Evolutionary conservation across 2,797 vertebrate species (phyloP), one percentile per base, ranked within the genome.

Genomic region (Lepus townsendii): DNA sequence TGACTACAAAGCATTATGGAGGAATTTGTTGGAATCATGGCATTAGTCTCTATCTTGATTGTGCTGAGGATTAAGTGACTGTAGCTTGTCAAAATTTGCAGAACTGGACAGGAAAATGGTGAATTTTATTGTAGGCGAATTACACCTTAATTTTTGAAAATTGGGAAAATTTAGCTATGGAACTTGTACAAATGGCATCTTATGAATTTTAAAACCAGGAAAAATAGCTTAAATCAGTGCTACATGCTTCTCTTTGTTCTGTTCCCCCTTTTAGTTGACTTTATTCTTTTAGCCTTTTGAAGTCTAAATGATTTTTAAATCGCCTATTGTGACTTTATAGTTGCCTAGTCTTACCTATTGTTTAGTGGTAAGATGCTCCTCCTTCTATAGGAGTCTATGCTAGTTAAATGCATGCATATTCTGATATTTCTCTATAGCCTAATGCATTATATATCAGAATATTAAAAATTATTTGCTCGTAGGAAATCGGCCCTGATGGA

Each of bases 401-500:
- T 72, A 60, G 47, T 91, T 91, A 91, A 97, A 42, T 90, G 32
- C 32, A 65, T 77, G 14, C 13, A 60, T 94, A 88, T 91, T 69
- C 38, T 94, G 65, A 66, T 88, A 66, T 93, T 94, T 11, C 26
- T 84, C 20, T 85, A n/a, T 85, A 73, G 27, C 94, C 93, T 93
- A 86, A 91, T 88, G n/a, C 75, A 62, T 73, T 90, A 78, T 82
- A 82, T 32, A 54, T 75, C 54, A 66, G 54, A 96, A 60, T 97
- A 97, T 93, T 47, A 94, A 82, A 90, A 83, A 96, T 32, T 96
- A 38, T 95, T 96, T 96, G 2, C 0, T 93, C 95, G 79, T 92
- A 99, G 98, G 99, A 99, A 96, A 99, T 98, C 0, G 97, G 96
- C 5, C 98, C 98, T 0, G 99, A 99, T 87, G 98, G 97, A 30